These are phyloP conservation scores for Petaurus breviceps DNA, from an alignment of 2,113 vertebrate species.

Conservation along the genomic window DNA sequence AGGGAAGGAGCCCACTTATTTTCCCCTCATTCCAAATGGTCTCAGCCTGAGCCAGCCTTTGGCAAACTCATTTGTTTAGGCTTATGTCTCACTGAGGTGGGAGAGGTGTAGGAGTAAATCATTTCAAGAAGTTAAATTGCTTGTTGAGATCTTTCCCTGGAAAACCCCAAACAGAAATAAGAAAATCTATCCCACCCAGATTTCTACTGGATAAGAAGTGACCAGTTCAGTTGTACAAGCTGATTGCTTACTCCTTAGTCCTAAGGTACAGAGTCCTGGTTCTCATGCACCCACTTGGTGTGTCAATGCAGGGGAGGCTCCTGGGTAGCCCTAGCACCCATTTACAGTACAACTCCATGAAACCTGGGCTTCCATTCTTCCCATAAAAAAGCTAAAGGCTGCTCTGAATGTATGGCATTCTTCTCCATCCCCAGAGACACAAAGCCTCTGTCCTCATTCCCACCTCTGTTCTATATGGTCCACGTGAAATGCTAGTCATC, in stretches of 20 bases:
- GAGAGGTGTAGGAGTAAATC: background rate
- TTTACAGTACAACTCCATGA: background rate
- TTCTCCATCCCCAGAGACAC: background rate
- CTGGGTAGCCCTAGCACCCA: background rate
- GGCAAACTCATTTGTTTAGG: background rate
- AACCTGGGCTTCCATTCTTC: background rate
- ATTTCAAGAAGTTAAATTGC: background rate
- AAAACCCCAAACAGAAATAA: background rate
- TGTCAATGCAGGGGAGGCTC: background rate
- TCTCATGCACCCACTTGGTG: background rate
- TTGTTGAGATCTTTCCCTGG: background rate
- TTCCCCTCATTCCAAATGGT: background rate
- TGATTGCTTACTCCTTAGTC: background rate
- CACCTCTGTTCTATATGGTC: too few relatives aligned
- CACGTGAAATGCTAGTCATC: background rate
- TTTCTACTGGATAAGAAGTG: background rate
- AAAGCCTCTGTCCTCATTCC: background rate
- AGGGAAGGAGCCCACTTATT: background rate
- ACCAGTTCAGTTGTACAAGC: background rate
- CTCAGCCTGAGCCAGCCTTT: background rate
- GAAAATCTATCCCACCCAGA: background rate
- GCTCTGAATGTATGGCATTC: background rate
- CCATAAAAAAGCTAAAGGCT: background rate
- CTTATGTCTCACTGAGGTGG: background rate
- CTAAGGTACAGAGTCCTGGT: too few relatives aligned